These are phyloP conservation scores for Picathartes gymnocephalus DNA, from an alignment of 2,113 vertebrate genomes.

Conservation along the genomic window DNA sequence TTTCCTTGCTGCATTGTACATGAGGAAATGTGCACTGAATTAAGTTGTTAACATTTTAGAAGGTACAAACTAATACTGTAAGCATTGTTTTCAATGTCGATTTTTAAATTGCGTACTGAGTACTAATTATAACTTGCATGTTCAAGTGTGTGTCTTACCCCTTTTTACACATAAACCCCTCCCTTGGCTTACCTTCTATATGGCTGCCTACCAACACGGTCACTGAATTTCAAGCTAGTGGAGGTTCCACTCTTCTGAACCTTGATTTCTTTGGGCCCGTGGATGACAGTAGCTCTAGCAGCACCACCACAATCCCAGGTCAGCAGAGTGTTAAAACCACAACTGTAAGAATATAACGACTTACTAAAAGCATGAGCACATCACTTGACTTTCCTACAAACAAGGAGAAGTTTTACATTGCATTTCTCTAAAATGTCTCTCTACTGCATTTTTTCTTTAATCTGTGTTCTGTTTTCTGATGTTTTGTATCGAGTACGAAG, in stretches of 20 bases:
- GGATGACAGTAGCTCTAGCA: constrained; percentile 95
- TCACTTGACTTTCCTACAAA: constrained; percentile 84
- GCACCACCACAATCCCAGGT: constrained; percentile 96
- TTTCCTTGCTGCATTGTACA: constrained; percentile 75
- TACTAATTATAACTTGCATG: constrained; percentile 86
- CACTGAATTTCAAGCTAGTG: constrained; percentile 90
- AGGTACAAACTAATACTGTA: constrained; percentile 78
- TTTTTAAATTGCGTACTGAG: constrained; percentile 75
- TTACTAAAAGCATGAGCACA: constrained; percentile 79
- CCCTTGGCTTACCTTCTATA: constrained; percentile 82
- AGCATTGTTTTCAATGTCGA: constrained; percentile 76
- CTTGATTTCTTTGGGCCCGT: constrained; percentile 99
- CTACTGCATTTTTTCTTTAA: constrained; percentile 42
- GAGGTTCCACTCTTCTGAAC: constrained; percentile 98
- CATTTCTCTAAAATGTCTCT: constrained; percentile 50
- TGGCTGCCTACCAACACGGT: constrained; percentile 82
- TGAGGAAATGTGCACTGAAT: constrained; percentile 72
- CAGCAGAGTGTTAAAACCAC: constrained; percentile 82
- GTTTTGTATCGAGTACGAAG: constrained; percentile 27
- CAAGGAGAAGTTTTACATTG: constrained; percentile 66
- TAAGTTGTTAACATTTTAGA: constrained; percentile 77
- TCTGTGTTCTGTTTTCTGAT: constrained; percentile 53
- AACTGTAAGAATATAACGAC: constrained; percentile 54
- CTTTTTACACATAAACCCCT: constrained; percentile 83
- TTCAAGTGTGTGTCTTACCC: constrained; percentile 88